phyloP scores from a whole-genome alignment of 2,113 vertebrate species.

The Ictidomys tridecemlineatus region DNA sequence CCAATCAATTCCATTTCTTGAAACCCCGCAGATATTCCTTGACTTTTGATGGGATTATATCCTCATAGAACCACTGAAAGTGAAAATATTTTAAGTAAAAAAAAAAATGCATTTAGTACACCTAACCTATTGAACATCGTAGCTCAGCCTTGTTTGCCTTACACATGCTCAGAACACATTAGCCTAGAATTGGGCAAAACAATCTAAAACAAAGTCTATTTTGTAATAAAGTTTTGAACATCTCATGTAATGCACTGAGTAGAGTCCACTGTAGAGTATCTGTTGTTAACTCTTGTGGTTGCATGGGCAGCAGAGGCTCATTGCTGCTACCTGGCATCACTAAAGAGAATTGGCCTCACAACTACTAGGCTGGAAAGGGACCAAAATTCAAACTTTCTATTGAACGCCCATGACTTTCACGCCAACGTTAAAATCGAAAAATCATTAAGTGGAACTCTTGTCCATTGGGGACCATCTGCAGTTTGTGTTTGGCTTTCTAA shows the following conservation, averaged over 20 bases:
- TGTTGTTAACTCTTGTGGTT: background rate
- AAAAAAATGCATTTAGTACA: background rate
- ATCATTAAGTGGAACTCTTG: background rate
- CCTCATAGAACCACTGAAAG: background rate
- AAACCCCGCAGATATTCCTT: background rate
- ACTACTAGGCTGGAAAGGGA: background rate
- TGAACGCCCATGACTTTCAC: background rate
- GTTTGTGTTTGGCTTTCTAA: conserved; percentile 29
- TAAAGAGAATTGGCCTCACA: background rate
- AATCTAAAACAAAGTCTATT: background rate
- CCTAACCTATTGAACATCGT: background rate
- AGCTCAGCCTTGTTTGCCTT: background rate
- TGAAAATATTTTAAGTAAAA: background rate
- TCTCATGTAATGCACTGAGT: background rate
- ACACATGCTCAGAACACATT: background rate
- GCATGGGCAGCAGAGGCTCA: too few relatives aligned
- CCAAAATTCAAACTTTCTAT: background rate
- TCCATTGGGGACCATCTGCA: background rate
- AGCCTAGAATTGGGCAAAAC: background rate
- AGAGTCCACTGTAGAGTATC: background rate
- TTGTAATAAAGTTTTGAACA: background rate
- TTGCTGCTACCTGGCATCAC: background rate
- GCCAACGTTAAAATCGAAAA: background rate
- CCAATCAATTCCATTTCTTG: background rate
- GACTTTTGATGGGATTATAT: background rate